phyloP scores from a whole-genome alignment of 2,797 vertebrate species.

The Falco cherrug region DNA sequence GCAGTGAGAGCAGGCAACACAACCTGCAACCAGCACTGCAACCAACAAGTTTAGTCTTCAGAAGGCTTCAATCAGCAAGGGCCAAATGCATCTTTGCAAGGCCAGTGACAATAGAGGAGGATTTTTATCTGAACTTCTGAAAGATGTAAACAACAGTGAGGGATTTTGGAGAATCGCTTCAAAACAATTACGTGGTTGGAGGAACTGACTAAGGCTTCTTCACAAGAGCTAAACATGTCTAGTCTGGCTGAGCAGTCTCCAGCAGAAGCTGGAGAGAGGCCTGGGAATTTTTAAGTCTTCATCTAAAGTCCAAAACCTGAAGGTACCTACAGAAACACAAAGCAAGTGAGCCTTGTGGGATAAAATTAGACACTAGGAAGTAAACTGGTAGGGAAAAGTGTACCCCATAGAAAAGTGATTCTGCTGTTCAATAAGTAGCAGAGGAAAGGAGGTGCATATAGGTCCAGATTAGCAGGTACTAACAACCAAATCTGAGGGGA shows the following conservation, averaged over 20 bases:
- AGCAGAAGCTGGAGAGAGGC: neutral
- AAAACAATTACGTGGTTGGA: conserved; percentile 1
- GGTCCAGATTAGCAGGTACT: neutral
- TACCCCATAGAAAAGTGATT: neutral
- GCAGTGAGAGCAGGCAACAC: neutral
- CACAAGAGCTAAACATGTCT: neutral
- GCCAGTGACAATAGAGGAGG: neutral
- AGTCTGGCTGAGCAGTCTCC: neutral
- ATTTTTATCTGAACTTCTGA: neutral
- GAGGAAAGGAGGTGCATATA: neutral
- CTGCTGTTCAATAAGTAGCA: neutral
- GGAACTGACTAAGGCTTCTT: neutral
- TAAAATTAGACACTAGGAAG: neutral
- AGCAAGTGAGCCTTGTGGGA: neutral
- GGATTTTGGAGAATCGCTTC: neutral
- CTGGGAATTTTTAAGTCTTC: neutral
- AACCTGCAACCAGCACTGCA: neutral
- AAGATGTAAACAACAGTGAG: neutral
- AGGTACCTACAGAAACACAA: neutral
- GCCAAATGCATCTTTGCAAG: neutral
- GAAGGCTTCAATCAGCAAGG: neutral
- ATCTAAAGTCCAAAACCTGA: neutral
- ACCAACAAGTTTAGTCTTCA: neutral
- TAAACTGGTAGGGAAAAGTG: neutral
- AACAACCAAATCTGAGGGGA: neutral